Conservation (phyloP, 2,888 invertebrate genomes). For the Marasmarcha lunaedactyla region DNA sequence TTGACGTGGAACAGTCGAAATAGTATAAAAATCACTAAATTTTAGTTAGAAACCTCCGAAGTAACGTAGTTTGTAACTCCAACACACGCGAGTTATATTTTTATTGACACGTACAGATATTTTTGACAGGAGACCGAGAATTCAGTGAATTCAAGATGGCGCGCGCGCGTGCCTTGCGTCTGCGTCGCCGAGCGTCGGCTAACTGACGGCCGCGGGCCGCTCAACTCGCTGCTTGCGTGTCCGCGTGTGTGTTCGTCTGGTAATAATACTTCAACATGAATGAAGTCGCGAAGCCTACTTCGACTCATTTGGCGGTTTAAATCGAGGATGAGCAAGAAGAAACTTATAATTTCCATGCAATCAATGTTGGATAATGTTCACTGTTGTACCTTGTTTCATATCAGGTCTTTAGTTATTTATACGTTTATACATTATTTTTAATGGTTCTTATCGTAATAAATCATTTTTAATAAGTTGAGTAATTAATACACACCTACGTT, state of each 20-base stretch:
- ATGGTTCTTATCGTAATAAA: too few species aligned
- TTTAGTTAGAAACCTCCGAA: constrained; percentile 22
- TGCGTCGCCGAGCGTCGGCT: constrained; percentile 63
- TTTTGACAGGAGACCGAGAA: constrained; percentile 44
- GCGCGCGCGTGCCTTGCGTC: constrained; percentile 37
- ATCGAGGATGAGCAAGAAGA: neutral
- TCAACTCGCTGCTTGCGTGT: constrained; percentile 47
- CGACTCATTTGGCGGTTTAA: neutral
- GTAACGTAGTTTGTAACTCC: constrained; percentile 23
- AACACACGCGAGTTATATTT: constrained; percentile 35
- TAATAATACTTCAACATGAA: too few species aligned
- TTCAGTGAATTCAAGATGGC: constrained; percentile 46
- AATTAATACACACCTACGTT: too few species aligned
- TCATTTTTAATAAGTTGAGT: too few species aligned
- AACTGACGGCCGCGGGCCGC: constrained; percentile 54
- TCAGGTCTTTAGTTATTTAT: too few species aligned
- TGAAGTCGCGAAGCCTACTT: too few species aligned
- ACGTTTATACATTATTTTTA: too few species aligned
- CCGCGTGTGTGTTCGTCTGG: constrained; percentile 26
- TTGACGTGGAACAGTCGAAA: constrained; percentile 6
- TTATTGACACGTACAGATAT: constrained; percentile 49
- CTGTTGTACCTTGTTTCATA: too few species aligned
- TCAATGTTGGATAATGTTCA: too few species aligned
- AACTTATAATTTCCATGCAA: neutral
- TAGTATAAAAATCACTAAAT: constrained; percentile 12